Conservation (phyloP, 2,797 vertebrate species). For the Tenualosa thibaudeaui region DNA sequence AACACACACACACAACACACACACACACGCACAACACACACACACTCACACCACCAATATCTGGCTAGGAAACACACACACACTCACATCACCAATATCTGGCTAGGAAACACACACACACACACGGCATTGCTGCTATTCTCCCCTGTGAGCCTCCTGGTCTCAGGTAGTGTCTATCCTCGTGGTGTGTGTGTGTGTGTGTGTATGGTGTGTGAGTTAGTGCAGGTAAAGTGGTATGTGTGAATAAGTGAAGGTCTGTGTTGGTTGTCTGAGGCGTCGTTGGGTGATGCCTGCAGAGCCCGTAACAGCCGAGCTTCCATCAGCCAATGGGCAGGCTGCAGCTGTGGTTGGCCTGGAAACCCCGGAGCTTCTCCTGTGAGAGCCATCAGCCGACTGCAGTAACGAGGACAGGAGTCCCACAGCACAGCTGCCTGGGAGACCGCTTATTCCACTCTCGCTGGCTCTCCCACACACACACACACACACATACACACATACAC, state of each 20-base stretch:
- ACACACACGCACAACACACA: too few relatives aligned
- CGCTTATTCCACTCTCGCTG: background rate
- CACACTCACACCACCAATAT: too few relatives aligned
- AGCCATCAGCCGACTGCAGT: conserved; percentile 33
- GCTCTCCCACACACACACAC: background rate
- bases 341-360: conserved; percentile 60
- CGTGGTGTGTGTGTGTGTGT: background rate
- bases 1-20: too few relatives aligned
- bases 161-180: too few relatives aligned
- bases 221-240: background rate
- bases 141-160: too few relatives aligned
- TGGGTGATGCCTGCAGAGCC: background rate
- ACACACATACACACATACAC: background rate
- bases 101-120: too few relatives aligned
- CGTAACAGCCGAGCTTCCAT: conserved; percentile 29
- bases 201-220: background rate
- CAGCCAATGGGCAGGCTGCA: conserved; percentile 45
- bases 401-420: conserved; percentile 65
- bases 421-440: background rate
- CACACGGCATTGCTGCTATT: too few relatives aligned
- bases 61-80: too few relatives aligned
- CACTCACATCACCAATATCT: too few relatives aligned
- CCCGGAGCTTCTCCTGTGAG: conserved; percentile 31
- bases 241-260: background rate
- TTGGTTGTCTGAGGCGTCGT: background rate